A percentile compares a stretch with the other conserved stretches of the same genome.
phyloP scores from a whole-genome alignment of 2,113 vertebrate species.

The Pantherophis guttatus region DNA sequence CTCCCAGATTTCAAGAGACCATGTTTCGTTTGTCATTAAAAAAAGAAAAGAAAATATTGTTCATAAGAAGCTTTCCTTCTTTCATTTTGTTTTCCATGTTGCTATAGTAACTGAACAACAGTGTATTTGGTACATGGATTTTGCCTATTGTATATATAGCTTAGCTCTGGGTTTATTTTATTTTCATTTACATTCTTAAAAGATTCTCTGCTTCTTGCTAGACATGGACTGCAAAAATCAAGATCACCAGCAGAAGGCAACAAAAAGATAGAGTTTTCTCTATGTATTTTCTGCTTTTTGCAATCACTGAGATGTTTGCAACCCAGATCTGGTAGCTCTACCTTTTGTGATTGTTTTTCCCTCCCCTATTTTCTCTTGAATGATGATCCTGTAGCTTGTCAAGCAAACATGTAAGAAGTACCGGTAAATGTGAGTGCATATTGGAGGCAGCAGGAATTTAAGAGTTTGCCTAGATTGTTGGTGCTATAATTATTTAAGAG shows the following conservation, averaged over 20 bases:
- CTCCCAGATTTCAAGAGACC: slow-evolving; percentile 61
- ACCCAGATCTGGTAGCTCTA: neutral
- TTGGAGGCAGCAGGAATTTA: slow-evolving; percentile 21
- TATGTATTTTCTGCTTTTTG: neutral
- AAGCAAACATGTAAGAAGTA: slow-evolving; percentile 33
- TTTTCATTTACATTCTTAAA: slow-evolving; percentile 70
- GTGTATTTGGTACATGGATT: slow-evolving; percentile 79
- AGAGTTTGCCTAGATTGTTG: neutral
- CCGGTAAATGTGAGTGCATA: slow-evolving; percentile 44
- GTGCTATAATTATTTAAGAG: neutral
- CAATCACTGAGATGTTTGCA: neutral
- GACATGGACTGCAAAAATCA: neutral
- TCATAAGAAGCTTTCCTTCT: slow-evolving; percentile 50
- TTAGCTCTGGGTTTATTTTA: slow-evolving; percentile 73
- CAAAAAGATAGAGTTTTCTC: neutral
- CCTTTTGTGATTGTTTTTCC: slow-evolving; percentile 53
- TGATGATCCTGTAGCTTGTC: slow-evolving; percentile 53
- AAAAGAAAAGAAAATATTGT: slow-evolving; percentile 46
- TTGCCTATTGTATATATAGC: slow-evolving; percentile 73
- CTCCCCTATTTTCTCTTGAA: slow-evolving; percentile 25
- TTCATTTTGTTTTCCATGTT: slow-evolving; percentile 75
- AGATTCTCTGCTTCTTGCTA: slow-evolving; percentile 46
- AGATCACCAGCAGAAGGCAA: neutral
- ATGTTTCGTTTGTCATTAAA: slow-evolving; percentile 67
- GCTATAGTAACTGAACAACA: slow-evolving; percentile 77